phyloP scores from a whole-genome alignment of 1,140 invertebrate species.

The Drosophila nikananu region DNA sequence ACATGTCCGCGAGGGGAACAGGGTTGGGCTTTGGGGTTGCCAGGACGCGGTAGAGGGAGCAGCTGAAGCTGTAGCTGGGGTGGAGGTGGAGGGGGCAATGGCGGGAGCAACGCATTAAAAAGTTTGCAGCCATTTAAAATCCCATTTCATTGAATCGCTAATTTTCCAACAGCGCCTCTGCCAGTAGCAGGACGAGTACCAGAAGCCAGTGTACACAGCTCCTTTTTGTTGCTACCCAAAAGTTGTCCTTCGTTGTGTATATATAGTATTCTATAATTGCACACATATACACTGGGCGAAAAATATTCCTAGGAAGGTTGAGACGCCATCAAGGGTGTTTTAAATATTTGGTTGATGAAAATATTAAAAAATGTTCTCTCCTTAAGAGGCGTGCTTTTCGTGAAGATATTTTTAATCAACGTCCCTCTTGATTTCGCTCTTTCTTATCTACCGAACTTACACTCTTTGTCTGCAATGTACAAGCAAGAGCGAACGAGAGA shows the following conservation, averaged over 20 bases:
- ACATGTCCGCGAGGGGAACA: conserved; percentile 50
- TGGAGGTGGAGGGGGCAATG: not conserved
- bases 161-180: conserved; percentile 75
- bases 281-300: conserved; percentile 26
- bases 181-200: conserved; percentile 32
- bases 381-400: too few relatives aligned
- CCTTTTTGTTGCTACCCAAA: conserved; percentile 46
- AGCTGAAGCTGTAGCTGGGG: not conserved
- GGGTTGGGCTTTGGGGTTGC: not conserved
- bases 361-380: not conserved
- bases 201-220: conserved; percentile 41
- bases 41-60: not conserved
- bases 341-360: not conserved
- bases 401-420: too few relatives aligned
- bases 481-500: not conserved
- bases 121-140: conserved; percentile 85
- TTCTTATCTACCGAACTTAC: too few relatives aligned
- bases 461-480: not conserved
- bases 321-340: too few relatives aligned
- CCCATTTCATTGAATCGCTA: conserved; percentile 85
- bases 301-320: accelerated
- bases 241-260: conserved; percentile 43
- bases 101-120: conserved; percentile 74
- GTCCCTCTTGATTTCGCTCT: too few relatives aligned
- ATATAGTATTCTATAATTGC: conserved; percentile 26